Conservation (phyloP, 1,140 invertebrate species). For the Dolichoris vasculosae region DNA sequence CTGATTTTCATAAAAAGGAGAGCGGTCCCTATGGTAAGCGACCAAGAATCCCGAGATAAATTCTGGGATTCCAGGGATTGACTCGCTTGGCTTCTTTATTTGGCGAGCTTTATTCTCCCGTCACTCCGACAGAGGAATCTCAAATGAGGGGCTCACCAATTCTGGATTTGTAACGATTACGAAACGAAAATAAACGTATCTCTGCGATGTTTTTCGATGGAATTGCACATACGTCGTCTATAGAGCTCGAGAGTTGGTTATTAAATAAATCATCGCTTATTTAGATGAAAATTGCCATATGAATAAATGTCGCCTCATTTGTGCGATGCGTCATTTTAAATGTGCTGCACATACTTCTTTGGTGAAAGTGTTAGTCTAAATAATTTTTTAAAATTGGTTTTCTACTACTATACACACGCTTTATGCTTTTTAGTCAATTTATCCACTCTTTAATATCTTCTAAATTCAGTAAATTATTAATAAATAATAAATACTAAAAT, state of each 20-base stretch:
- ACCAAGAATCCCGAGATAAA: slow-evolving; percentile 13
- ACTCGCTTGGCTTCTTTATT: slow-evolving; percentile 34
- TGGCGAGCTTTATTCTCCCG: slow-evolving; percentile 11
- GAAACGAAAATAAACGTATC: not conserved
- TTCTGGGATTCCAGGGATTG: slow-evolving; percentile 31
- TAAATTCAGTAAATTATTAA: no score
- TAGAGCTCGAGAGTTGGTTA: not conserved
- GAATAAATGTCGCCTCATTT: not conserved
- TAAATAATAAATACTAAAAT: no score
- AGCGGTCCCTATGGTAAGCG: not conserved
- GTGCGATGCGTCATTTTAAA: not conserved
- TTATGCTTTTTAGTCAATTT: not conserved
- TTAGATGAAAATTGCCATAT: not conserved
- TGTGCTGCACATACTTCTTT: not conserved
- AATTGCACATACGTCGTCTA: not conserved
- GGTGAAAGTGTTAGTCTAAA: not conserved
- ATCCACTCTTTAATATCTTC: no score
- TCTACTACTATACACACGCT: no score
- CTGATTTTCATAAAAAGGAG: slow-evolving; percentile 50
- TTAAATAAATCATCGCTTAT: slow-evolving; percentile 22
- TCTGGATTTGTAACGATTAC: slow-evolving; percentile 15
- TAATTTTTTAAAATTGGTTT: not conserved
- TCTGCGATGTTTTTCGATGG: not conserved
- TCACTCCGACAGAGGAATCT: not conserved
- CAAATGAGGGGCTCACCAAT: not conserved